Conservation (phyloP, 2,888 invertebrate species). For the Nesidiocoris tenuis region DNA sequence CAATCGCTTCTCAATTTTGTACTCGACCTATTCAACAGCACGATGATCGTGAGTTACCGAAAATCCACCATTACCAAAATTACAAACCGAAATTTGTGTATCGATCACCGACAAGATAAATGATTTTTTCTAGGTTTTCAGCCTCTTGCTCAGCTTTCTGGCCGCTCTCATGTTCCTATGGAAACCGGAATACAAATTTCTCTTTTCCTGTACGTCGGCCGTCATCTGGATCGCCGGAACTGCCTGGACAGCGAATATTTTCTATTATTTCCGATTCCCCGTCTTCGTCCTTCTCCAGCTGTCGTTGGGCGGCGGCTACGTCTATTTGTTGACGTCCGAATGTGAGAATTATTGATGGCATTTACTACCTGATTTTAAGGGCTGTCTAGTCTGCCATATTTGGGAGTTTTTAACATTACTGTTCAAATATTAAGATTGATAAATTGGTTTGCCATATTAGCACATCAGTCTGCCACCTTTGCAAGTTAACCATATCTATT, state of each 20-base stretch:
- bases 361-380: no score
- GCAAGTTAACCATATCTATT: no score
- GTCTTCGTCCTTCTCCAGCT: constrained; percentile 48
- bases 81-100: no score
- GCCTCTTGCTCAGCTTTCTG: constrained; percentile 26
- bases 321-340: constrained; percentile 34
- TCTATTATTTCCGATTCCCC: constrained; percentile 46
- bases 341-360: constrained; percentile 34
- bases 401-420: no score
- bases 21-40: constrained; percentile 50
- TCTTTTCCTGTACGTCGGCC: constrained; percentile 42
- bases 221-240: constrained; percentile 49
- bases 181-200: constrained; percentile 39
- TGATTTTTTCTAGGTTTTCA: constrained; percentile 44
- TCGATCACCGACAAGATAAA: no score
- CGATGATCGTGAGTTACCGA: constrained; percentile 45
- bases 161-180: constrained; percentile 45
- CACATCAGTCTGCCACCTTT: no score
- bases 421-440: no score
- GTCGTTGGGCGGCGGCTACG: constrained; percentile 41
- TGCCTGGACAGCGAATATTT: constrained; percentile 48
- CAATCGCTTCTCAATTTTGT: constrained; percentile 53
- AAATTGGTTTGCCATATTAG: no score
- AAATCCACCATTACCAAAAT: no score
- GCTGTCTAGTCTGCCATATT: no score